Base-by-base conservation (phyloP, 2,888 invertebrate genomes). In the Anodontia alba region DNA sequence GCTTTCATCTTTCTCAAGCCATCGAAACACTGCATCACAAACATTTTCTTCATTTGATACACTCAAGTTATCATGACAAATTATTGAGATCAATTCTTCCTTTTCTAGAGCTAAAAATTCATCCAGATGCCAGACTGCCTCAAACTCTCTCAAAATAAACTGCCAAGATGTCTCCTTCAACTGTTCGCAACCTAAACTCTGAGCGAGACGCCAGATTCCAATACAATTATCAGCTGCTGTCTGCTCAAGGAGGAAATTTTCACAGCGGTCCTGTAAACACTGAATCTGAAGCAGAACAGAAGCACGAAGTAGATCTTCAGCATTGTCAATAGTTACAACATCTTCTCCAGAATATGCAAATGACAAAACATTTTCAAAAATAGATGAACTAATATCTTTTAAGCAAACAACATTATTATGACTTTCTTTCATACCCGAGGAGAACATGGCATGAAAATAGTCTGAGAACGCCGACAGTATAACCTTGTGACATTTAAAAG, bases 371-470 rank as follows among this genome's bases (percentile, higher is more conserved):
- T 85, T 83, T 38, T 87, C 81, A 74, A 89, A 88, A 23, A 84
- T 83, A 12, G 80, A 46, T 5, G 86, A 82, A 46, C 78, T 78
- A 12, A 87, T 78, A 26, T 87, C 86, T 38, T 88, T 87, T 26
- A 89, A 77, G 62, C 77, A 82, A 1, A 88, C 84, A n/a, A 78
- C 74, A 76, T 87, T 85, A 49, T 85, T 81, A 38, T 81, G 83
- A 51, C 87, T 80, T 46, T 89, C 89, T 43, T 82, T 87, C 89
- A 89, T 89, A 8, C 87, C 86, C 71, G 87, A 84, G 0, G 88
- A 88, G 76, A 88, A 89, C 89, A 89, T 89, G 66, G 87, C 89
- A 77, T 89, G 85, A 33, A 89, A 89, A 66, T 88, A 89, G 42
- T 83, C 80, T 0, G 89, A 89, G 26, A 88, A 86, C 36, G 89